Base-by-base conservation (phyloP, 2,888 invertebrate species). In the Nomada goodeniana region DNA sequence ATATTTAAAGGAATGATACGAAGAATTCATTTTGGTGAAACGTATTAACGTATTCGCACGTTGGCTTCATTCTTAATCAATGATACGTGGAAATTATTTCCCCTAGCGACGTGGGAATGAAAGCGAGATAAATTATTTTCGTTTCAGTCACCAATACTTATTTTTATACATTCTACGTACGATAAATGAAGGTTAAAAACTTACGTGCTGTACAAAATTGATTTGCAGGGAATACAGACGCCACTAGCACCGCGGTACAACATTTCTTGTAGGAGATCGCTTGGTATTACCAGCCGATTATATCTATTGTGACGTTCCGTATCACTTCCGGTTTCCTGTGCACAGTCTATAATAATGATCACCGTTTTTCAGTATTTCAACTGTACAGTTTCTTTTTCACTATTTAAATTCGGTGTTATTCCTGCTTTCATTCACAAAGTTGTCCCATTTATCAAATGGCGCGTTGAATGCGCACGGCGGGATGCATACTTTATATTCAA, bases 241-340 rank as follows among this genome's bases (percentile, higher is more conserved):
- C 13, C 10, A 11, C 9, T 20, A 2, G 18, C 20, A 1, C 7
- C 15, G 29, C 4, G 29, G 26, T 23, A 36, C 50, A 65, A 55
- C 60, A 68, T 79, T 73, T 36, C 36, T 36, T 50, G 18, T 44
- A 44, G 60, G 63, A 57, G 42, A 79, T 74, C 42, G 20, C 26
- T 42, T 23, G 65, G 20, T 50, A 52, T 70, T 70, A 71, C 52
- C 55, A 63, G 57, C 47, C 57, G 68, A 53, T 59, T 44, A 53
- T 29, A 68, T 63, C 20, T 61, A 65, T 68, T 68, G 55, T 67
- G 78, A 70, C 76, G 70, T 78, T 71, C 53, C 53, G 42, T 73
- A 76, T 87, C 80, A 59, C 68, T 89, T 87, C 85, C 83, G 75
- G 84, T 89, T 88, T 90, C 85, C 81, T 81, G 79, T 71, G 36